phyloP scores from a whole-genome alignment of 2,113 vertebrate species.

The Rattus norvegicus region GRCr8 NC_086036.1:65463001-65463500 shows the following conservation, averaged over 20 bases:
- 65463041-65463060: constrained; percentile 11
- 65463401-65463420: neutral
- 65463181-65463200: neutral
- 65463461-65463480: neutral
- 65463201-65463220: neutral
- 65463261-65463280: neutral
- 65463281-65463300: constrained; percentile 14
- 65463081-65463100: neutral
- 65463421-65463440: neutral
- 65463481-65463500: neutral
- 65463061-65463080: constrained; percentile 14
- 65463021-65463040: constrained; percentile 44
- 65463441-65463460: neutral
- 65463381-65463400: neutral
- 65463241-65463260: neutral
- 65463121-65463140: neutral
- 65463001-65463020: constrained; percentile 71
- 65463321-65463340: neutral
- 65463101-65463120: constrained; percentile 49
- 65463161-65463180: constrained; percentile 17
- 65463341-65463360: neutral
- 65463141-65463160: constrained; percentile 58
- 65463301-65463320: neutral
- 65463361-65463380: neutral
- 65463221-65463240: neutral